A percentile compares a stretch with the other conserved stretches of the same genome.
phyloP scores from a whole-genome alignment of 2,113 vertebrate species.

The Athene cunicularia region DNA sequence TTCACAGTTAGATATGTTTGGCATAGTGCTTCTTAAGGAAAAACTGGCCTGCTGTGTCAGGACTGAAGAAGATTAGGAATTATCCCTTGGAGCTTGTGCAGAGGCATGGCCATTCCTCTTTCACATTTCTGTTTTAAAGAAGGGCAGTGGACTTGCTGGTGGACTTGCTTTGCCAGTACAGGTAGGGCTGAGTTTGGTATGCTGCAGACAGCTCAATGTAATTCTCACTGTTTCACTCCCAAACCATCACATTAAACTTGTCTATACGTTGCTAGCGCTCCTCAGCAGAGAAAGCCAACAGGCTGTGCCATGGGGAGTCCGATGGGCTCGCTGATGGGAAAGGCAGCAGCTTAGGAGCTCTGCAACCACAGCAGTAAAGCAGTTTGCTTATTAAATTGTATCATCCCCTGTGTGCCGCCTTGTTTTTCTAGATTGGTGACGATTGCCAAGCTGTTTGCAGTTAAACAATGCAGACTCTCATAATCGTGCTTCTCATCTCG shows the following conservation, averaged over 20 bases:
- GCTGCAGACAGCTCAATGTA: fast-evolving
- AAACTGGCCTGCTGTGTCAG: fast-evolving
- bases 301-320: fast-evolving
- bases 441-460: constrained; percentile 44
- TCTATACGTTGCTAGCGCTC: fast-evolving
- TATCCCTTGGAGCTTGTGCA: neutral
- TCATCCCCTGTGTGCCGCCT: neutral
- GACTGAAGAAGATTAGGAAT: neutral
- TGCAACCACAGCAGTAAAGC: neutral
- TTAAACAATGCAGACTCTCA: constrained; percentile 37
- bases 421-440: neutral
- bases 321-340: neutral
- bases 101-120: fast-evolving
- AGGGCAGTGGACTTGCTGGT: neutral
- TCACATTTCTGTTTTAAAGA: neutral
- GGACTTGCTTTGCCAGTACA: neutral
- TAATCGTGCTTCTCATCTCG: constrained; percentile 32
- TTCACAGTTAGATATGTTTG: neutral
- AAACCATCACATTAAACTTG: neutral
- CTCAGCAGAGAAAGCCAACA: neutral
- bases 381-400: constrained; percentile 34
- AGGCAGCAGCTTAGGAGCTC: neutral
- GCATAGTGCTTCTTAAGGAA: neutral
- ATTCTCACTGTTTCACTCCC: fast-evolving
- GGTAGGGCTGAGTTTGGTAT: neutral